These are phyloP conservation scores for Lithodes maja DNA, from an alignment of 2,888 invertebrate genomes.

Conservation along the genomic window DNA sequence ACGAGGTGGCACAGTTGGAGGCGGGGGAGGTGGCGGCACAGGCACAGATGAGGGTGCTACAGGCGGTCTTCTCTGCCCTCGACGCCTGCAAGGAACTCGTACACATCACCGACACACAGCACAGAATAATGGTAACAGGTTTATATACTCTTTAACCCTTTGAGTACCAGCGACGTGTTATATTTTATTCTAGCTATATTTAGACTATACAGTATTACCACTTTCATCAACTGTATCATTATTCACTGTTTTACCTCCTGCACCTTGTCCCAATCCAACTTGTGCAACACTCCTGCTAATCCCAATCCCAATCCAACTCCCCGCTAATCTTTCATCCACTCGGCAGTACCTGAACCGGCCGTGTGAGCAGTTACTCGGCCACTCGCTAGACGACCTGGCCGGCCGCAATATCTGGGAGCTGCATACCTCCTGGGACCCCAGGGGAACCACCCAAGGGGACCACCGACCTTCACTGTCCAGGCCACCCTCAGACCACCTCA, in stretches of 20 bases:
- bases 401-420: conserved; percentile 80
- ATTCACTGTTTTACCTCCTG: background rate
- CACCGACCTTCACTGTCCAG: conserved; percentile 39
- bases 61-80: conserved; percentile 88
- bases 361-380: conserved; percentile 88
- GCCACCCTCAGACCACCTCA: conserved; percentile 31
- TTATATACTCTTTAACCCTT: too few relatives aligned
- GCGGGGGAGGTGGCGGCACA: conserved; percentile 85
- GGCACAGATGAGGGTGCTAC: conserved; percentile 85
- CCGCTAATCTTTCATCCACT: too few relatives aligned
- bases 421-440: conserved; percentile 71
- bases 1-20: conserved; percentile 86
- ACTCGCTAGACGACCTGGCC: conserved; percentile 80
- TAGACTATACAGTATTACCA: too few relatives aligned
- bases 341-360: conserved; percentile 85
- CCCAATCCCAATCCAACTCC: too few relatives aligned
- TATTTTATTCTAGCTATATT: too few relatives aligned
- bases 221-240: background rate
- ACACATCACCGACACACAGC: conserved; percentile 89
- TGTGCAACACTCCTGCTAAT: too few relatives aligned
- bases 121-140: conserved; percentile 73
- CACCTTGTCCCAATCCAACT: too few relatives aligned
- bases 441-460: conserved; percentile 9
- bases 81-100: conserved; percentile 91
- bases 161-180: too few relatives aligned